Base-by-base conservation (phyloP, 2,797 vertebrate species). In the Myoxocephalus aenaeus region DNA sequence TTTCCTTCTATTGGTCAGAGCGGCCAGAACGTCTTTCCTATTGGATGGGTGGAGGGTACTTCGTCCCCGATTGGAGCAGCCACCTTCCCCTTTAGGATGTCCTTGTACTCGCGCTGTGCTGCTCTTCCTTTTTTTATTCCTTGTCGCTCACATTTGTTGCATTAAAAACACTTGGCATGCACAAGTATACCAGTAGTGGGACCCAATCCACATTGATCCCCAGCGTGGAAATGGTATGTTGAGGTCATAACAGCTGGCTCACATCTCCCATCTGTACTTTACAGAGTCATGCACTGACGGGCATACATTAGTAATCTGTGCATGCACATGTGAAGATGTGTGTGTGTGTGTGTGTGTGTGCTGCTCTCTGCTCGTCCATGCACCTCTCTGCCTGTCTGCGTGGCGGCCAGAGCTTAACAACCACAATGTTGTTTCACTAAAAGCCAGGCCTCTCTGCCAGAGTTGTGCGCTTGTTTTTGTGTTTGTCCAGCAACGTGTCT, bases 161-260 rank as follows among this genome's bases (percentile, higher is more conserved):
- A 48, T 63, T 20, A 74, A 82, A 82, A 65, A 4, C 29, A 34
- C 13, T 34, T 32, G 48, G 53, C 18, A 64, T 67, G 27, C 11
- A 15, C 2, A 4, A 29, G 53, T 29, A 29, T 14, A 29, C 32
- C 17, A 25, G 17, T 9, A 29, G 65, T 42, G 15, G 32, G 15
- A 51, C 22, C 34, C 5, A 1, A 1, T 0, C 46, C 57, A 42
- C 22, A 56, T 51, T 57, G 48, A 76, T 12, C 48, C 14, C 14
- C n/a, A 13, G 34, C 20, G 42, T 72, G 53, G 18, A 61, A 70
- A 34, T 50, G 29, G 0, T 64, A 27, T 25, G 54, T 80, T 62
- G 77, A 85, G 77, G 73, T 81, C 84, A 82, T n/a, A 53, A 59
- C 63, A 78, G 65, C 68, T 65, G 46, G 29, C 22, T 73, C 56